These are phyloP conservation scores for Falco biarmicus DNA, from an alignment of 2,797 vertebrate species.

Conservation along the genomic window DNA sequence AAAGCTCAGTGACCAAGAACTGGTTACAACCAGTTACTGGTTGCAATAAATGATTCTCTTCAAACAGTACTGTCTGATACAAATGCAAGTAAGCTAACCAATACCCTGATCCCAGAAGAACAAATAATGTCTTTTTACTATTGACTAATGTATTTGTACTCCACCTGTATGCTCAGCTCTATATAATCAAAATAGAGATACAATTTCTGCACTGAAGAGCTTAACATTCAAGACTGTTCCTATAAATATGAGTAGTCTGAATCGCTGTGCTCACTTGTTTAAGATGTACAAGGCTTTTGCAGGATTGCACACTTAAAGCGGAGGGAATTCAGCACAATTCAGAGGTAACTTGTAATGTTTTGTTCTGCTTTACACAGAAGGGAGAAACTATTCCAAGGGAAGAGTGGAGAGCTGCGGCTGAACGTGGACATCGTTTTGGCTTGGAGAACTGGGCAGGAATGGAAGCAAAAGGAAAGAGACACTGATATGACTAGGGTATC, in stretches of 20 bases:
- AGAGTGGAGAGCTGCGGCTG: background rate
- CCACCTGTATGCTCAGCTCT: background rate
- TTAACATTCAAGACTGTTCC: background rate
- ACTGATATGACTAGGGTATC: rapidly evolving
- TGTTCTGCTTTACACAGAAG: background rate
- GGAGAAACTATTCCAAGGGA: background rate
- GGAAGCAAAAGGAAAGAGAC: background rate
- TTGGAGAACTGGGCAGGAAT: background rate
- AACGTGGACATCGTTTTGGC: background rate
- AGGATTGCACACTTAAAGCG: background rate
- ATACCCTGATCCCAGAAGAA: background rate
- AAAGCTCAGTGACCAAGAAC: background rate
- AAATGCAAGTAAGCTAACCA: background rate
- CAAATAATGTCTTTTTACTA: background rate
- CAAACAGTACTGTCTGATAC: background rate
- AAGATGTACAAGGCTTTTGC: background rate
- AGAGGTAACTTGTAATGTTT: background rate
- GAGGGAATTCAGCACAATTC: background rate
- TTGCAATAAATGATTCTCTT: background rate
- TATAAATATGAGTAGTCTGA: background rate
- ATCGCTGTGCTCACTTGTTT: rapidly evolving
- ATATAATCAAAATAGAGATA: background rate
- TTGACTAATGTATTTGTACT: background rate
- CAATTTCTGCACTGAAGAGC: background rate
- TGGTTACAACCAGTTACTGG: background rate